Base-by-base conservation (phyloP, 1,140 invertebrate species). In the Callitettix versicolor region DNA sequence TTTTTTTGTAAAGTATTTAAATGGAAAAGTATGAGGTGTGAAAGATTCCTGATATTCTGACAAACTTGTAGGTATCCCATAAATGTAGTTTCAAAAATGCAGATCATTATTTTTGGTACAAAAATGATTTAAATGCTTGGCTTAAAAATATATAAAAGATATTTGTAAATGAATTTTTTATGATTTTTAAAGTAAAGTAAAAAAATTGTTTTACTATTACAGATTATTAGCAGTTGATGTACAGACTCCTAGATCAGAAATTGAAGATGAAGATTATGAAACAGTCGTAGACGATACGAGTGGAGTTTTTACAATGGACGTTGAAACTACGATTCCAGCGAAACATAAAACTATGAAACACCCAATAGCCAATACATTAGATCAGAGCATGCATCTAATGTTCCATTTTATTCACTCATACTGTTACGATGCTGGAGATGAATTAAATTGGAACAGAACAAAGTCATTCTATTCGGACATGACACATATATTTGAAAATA, bases 191-290 rank as follows among this genome's bases (percentile, higher is more conserved):
- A n/a, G n/a, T n/a, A n/a, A n/a, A n/a, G n/a, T n/a, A n/a, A n/a
- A n/a, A n/a, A 5, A 41, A 15, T 14, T 41, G 38, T 41, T n/a
- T 41, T 41, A 15, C 3, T 38, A 46, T 70, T 70, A 43, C 58
- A 85, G 81, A 62, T 67, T 89, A 60, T 68, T 83, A 24, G 67
- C 76, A 50, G 69, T 88, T 57, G 86, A 89, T 72, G 79, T 84
- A 0, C 77, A 78, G 66, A 73, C 76, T 42, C 76, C 80, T 30
- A 71, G 71, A 51, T 70, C 72, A 54, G 74, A 78, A 63, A 73
- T 81, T 40, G 69, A 75, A 48, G 65, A 64, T n/a, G 68, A 71
- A 52, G 59, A 68, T 47, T 4, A 30, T 30, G 26, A 30, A 30
- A 9, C 9, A 4, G 9, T 4, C 9, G 9, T 9, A 4, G 26